Percentiles rank a stretch among this genome's conserved stretches.
Conservation (phyloP, 2,888 invertebrate species). For the Caenorhabditis plicata region DNA sequence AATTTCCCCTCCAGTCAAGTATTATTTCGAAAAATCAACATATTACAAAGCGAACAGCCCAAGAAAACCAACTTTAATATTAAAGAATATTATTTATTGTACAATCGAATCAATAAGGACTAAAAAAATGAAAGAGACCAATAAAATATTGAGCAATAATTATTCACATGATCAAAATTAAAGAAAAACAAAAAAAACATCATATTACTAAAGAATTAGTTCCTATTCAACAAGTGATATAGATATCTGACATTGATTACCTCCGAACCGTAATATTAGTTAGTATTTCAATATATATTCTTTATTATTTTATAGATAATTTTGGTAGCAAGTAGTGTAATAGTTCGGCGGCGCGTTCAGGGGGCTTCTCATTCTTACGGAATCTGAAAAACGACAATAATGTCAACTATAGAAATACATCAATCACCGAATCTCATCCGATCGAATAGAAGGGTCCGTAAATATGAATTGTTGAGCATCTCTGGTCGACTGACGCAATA, state of each 20-base stretch:
- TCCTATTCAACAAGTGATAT: too few relatives aligned
- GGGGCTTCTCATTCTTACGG: slow-evolving; percentile 3
- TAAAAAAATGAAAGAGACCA: background rate
- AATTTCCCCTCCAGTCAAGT: background rate
- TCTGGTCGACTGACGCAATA: slow-evolving; percentile 14
- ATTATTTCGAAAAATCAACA: background rate
- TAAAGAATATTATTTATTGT: background rate
- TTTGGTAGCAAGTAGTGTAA: slow-evolving; percentile 1
- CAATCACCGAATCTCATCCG: slow-evolving; percentile 9
- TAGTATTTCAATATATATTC: too few relatives aligned
- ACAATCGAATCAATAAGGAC: background rate
- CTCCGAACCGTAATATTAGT: too few relatives aligned
- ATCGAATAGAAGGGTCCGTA: slow-evolving; percentile 12
- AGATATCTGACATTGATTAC: too few relatives aligned
- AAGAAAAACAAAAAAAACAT: slow-evolving; percentile 1
- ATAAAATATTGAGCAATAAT: background rate
- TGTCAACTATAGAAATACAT: background rate
- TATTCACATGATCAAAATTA: slow-evolving; percentile 5
- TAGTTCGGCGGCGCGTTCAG: slow-evolving; percentile 19
- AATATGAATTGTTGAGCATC: slow-evolving; percentile 14
- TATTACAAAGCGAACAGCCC: background rate
- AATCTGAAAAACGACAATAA: background rate
- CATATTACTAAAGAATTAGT: too few relatives aligned
- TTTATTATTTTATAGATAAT: background rate
- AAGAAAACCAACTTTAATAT: background rate